Evolutionary conservation across 2,888 invertebrate genomes (phyloP).

Genomic region (Ametastegia equiseti): DNA sequence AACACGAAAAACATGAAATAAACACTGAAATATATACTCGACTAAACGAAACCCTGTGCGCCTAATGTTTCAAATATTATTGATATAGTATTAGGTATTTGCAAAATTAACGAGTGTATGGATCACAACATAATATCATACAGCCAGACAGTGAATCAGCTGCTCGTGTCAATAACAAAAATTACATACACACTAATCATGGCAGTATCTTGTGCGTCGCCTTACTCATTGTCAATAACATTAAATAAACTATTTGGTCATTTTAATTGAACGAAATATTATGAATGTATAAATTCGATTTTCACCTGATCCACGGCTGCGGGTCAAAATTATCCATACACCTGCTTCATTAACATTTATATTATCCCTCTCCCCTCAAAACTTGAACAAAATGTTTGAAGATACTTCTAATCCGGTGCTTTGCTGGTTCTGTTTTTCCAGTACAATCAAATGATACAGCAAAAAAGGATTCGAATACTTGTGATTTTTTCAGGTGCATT

Average conservation of each 20-base stretch:
- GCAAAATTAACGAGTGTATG: background rate
- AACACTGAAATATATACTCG: background rate
- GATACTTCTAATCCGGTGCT: no score
- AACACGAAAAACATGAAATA: background rate
- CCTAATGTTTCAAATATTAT: background rate
- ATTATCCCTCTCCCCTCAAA: no score
- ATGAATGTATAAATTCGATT: slow-evolving; percentile 28
- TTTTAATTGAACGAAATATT: background rate
- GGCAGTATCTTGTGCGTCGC: background rate
- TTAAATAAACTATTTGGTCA: slow-evolving; percentile 8
- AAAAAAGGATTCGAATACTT: background rate
- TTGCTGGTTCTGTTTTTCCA: no score
- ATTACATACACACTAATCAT: background rate
- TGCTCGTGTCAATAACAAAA: background rate
- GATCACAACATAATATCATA: background rate
- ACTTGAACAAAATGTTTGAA: no score
- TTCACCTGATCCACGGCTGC: background rate
- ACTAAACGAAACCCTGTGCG: background rate
- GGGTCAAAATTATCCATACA: background rate
- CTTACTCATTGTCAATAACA: background rate
- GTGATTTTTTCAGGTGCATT: background rate
- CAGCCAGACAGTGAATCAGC: background rate
- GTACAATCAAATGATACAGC: no score
- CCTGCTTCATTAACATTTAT: background rate
- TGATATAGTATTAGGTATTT: background rate